Percentiles rank a stretch among this genome's conserved stretches.
Evolutionary conservation across 2,888 invertebrate genomes (phyloP).

Genomic region (Metalampra italica): DNA sequence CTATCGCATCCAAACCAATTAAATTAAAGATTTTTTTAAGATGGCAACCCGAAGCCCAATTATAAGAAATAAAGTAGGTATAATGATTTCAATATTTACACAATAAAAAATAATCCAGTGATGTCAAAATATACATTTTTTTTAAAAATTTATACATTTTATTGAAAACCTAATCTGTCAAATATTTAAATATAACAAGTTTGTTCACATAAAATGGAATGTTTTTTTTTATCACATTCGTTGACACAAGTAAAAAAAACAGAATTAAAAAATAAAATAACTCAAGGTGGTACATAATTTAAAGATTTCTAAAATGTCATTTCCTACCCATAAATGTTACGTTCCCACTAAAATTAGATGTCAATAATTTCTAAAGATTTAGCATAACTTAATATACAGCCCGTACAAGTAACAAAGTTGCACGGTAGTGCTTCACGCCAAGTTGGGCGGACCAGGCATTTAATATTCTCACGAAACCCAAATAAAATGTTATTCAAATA

Average conservation of each 20-base stretch:
- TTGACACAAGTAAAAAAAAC: conserved; percentile 3
- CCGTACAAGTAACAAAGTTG: not conserved
- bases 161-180: conserved; percentile 25
- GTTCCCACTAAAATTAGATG: not conserved
- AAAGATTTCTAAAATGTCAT: conserved; percentile 7
- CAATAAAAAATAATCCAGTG: not conserved
- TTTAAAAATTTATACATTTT: conserved; percentile 25
- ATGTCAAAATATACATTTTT: not conserved
- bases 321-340: not conserved
- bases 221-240: conserved; percentile 12
- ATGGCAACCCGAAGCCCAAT: conserved; percentile 54
- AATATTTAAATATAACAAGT: conserved; percentile 8
- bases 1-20: conserved; percentile 10
- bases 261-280: conserved; percentile 10
- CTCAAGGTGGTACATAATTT: conserved; percentile 14
- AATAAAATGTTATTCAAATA: not conserved
- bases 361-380: not conserved
- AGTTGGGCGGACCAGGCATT: no score
- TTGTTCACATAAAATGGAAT: conserved; percentile 12
- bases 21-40: conserved; percentile 5
- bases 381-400: not conserved
- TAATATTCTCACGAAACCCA: no score
- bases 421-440: conserved; percentile 5
- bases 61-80: conserved; percentile 28
- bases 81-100: conserved; percentile 15